phyloP scores from a whole-genome alignment of 2,888 invertebrate species.

The Graphium colonna region DNA sequence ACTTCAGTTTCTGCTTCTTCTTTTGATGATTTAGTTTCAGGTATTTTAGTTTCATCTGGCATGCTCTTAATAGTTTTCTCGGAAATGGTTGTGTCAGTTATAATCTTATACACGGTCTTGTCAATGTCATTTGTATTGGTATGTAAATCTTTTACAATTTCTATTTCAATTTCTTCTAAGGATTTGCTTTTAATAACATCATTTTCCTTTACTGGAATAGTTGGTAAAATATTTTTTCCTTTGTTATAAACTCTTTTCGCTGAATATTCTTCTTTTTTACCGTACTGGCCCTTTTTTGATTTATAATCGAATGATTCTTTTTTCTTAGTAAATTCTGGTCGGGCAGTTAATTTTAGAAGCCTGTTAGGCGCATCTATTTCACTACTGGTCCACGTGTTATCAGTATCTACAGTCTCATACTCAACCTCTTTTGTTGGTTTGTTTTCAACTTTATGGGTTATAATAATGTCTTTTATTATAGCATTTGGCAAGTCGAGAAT shows the following conservation, averaged over 20 bases:
- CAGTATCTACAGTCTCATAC: constrained; percentile 26
- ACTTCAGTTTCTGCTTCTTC: neutral
- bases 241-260: constrained; percentile 27
- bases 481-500: constrained; percentile 61
- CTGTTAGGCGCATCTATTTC: constrained; percentile 21
- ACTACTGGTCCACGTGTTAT: constrained; percentile 26
- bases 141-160: constrained; percentile 14
- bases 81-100: neutral
- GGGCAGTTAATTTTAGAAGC: constrained; percentile 23
- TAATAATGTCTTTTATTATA: constrained; percentile 52
- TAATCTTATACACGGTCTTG: neutral
- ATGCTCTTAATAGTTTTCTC: neutral
- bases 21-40: neutral
- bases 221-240: constrained; percentile 9
- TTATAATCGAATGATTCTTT: constrained; percentile 39
- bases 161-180: constrained; percentile 1
- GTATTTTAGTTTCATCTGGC: neutral
- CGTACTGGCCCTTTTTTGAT: constrained; percentile 37
- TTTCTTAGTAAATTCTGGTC: constrained; percentile 32
- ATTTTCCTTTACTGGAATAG: neutral
- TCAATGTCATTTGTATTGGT: constrained; percentile 10
- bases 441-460: constrained; percentile 49
- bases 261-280: constrained; percentile 34
- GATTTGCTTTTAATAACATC: neutral
- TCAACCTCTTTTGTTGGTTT: constrained; percentile 11